These are phyloP conservation scores for Scarus forsteni DNA, from an alignment of 2,797 vertebrate genomes.

Conservation along the genomic window DNA sequence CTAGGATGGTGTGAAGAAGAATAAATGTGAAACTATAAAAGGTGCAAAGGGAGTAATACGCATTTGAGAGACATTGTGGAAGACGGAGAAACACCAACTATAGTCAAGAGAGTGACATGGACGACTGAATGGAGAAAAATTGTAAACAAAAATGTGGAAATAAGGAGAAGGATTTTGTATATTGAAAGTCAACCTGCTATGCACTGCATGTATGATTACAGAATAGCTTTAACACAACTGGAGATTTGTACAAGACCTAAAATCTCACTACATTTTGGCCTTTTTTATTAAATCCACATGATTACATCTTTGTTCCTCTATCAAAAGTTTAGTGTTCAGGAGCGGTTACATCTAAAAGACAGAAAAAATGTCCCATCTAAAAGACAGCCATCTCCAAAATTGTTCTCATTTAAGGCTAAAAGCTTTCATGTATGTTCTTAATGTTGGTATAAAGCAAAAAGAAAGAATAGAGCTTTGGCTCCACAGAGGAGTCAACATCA, in stretches of 20 bases:
- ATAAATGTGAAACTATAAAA: constrained; percentile 2
- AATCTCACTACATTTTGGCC: neutral
- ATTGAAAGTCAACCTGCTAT: constrained; percentile 9
- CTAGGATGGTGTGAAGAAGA: neutral
- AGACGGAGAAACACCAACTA: constrained; percentile 10
- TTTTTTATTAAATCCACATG: no score
- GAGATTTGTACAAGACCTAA: constrained; percentile 4
- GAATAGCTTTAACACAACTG: neutral
- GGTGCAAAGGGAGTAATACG: neutral
- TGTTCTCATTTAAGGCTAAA: no score
- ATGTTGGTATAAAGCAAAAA: no score
- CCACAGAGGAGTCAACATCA: no score
- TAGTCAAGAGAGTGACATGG: neutral
- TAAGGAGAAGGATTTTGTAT: constrained; percentile 8
- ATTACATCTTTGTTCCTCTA: no score
- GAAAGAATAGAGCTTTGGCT: no score
- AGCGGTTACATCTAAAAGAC: no score
- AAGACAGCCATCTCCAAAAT: no score
- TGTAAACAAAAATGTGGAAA: neutral
- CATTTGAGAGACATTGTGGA: neutral
- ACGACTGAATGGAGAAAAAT: neutral
- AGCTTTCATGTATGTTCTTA: no score
- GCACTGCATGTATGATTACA: constrained; percentile 7
- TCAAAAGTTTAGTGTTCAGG: no score
- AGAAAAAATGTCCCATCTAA: no score